phyloP scores from a whole-genome alignment of 2,888 invertebrate species.

The Caenorhabditis imperialis region DNA sequence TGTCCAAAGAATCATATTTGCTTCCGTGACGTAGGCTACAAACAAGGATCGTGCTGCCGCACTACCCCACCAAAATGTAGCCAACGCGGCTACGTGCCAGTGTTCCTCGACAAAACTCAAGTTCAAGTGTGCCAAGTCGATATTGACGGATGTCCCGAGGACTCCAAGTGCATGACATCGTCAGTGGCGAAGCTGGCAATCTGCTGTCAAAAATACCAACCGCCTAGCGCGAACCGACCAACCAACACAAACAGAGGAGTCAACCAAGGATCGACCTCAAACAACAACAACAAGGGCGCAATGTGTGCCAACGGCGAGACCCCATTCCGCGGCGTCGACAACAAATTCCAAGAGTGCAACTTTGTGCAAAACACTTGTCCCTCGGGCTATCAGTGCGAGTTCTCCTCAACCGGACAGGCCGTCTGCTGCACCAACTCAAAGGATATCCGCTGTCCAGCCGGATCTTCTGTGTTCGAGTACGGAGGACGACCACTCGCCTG shows the following conservation, averaged over 20 bases:
- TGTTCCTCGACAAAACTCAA: slow-evolving; percentile 64
- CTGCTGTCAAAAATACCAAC: slow-evolving; percentile 67
- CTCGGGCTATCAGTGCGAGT: slow-evolving; percentile 73
- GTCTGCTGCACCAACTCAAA: slow-evolving; percentile 66
- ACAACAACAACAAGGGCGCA: slow-evolving; percentile 42
- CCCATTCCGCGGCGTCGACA: slow-evolving; percentile 53
- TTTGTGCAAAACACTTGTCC: slow-evolving; percentile 76
- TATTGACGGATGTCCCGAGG: slow-evolving; percentile 62
- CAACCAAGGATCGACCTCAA: slow-evolving; percentile 50
- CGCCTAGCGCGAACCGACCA: slow-evolving; percentile 40
- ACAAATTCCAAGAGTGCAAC: slow-evolving; percentile 69
- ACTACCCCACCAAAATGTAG: slow-evolving; percentile 64
- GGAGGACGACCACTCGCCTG: slow-evolving; percentile 76
- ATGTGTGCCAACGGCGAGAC: slow-evolving; percentile 60
- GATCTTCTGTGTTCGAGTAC: slow-evolving; percentile 72
- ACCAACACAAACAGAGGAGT: slow-evolving; percentile 31
- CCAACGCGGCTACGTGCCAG: slow-evolving; percentile 63
- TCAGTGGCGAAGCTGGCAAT: slow-evolving; percentile 64
- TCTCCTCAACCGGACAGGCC: slow-evolving; percentile 67
- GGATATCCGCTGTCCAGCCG: slow-evolving; percentile 69
- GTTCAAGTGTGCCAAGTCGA: slow-evolving; percentile 68
- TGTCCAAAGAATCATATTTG: slow-evolving; percentile 63
- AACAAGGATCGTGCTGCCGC: slow-evolving; percentile 65
- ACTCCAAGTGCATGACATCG: slow-evolving; percentile 67
- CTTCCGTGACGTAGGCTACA: slow-evolving; percentile 60